phyloP scores from a whole-genome alignment of 2,888 invertebrate genomes.

The Hyppa rectilinea region DNA sequence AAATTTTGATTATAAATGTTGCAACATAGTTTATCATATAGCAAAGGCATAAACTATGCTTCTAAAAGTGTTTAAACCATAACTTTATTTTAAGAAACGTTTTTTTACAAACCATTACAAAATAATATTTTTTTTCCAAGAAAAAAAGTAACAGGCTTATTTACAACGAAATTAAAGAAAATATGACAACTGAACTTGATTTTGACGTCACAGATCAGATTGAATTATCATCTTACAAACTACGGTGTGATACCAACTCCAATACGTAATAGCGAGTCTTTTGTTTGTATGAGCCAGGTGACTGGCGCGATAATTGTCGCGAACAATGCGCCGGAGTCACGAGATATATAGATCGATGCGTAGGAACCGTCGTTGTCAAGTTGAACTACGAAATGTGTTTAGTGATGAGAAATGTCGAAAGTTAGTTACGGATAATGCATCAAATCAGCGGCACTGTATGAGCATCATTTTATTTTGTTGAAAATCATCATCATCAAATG shows the following conservation, averaged over 20 bases:
- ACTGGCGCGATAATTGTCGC: conserved; percentile 70
- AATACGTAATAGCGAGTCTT: conserved; percentile 72
- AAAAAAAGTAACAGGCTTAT: neutral
- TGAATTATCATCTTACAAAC: neutral
- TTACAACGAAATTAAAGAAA: neutral
- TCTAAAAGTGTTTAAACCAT: neutral
- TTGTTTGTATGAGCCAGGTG: conserved; percentile 69
- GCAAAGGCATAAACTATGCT: neutral
- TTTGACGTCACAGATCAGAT: neutral
- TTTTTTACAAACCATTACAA: neutral
- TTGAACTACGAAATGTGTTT: conserved; percentile 34
- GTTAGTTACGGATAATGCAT: neutral
- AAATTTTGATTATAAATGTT: no score
- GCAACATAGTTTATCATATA: neutral
- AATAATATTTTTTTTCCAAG: neutral
- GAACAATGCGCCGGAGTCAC: conserved; percentile 74
- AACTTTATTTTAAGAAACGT: neutral
- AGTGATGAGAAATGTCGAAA: conserved; percentile 3
- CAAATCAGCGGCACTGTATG: neutral
- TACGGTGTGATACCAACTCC: conserved; percentile 70
- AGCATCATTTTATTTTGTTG: no score
- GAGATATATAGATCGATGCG: conserved; percentile 65
- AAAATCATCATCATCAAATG: no score
- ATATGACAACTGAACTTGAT: neutral
- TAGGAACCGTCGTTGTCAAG: conserved; percentile 64